Evolutionary conservation across 2,797 vertebrate genomes (phyloP).

Genomic region (Sternarchorhynchus goeldii): DNA sequence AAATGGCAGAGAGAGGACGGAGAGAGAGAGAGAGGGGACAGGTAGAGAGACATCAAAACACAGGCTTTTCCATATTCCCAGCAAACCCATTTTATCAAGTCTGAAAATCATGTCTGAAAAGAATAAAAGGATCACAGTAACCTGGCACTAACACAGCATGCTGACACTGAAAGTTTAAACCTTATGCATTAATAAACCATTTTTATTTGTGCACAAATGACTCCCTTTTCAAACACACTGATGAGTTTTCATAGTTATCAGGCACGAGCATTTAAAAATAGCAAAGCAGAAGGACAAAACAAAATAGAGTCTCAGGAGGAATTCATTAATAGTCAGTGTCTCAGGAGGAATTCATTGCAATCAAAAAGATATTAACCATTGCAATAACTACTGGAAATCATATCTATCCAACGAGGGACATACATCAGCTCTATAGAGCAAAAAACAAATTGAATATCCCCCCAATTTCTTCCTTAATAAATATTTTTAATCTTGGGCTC

Average conservation of each 20-base stretch:
- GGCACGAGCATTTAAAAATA: no score
- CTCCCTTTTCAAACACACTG: no score
- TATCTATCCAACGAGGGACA: conserved; percentile 56
- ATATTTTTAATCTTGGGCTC: conserved; percentile 40
- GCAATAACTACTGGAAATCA: conserved; percentile 63
- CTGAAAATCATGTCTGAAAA: conserved; percentile 52
- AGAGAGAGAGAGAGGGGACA: conserved; percentile 35
- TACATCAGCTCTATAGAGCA: conserved; percentile 36
- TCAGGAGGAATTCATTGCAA: conserved; percentile 68
- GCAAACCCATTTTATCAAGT: background rate
- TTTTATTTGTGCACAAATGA: no score
- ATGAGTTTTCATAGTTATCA: no score
- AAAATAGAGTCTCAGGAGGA: conserved; percentile 61
- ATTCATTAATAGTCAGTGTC: conserved; percentile 6
- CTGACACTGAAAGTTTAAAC: no score
- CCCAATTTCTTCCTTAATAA: conserved; percentile 35
- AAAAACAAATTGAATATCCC: conserved; percentile 37
- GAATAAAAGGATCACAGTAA: conserved; percentile 44
- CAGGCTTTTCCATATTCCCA: conserved; percentile 63
- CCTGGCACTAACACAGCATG: no score
- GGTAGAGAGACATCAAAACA: conserved; percentile 52
- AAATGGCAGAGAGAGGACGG: background rate
- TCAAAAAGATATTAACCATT: conserved; percentile 73
- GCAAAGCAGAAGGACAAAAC: no score
- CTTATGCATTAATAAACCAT: no score